phyloP scores from a whole-genome alignment of 1,140 invertebrate genomes.

The Pomacea maculata region DNA sequence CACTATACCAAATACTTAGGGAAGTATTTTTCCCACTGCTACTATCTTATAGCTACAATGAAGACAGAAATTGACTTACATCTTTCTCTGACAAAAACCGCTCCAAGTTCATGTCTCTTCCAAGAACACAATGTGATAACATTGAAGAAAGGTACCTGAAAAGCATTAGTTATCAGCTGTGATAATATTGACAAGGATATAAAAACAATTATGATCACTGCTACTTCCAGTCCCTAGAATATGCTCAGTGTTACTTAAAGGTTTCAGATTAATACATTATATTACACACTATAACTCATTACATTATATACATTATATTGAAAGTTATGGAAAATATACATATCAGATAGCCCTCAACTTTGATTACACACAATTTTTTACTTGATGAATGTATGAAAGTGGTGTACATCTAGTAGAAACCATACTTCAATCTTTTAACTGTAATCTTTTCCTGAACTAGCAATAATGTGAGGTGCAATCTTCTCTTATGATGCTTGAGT shows the following conservation, averaged over 20 bases:
- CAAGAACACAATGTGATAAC: constrained; percentile 59
- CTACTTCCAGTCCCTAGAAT: background rate
- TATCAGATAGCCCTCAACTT: too few relatives aligned
- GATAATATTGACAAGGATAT: background rate
- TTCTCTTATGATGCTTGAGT: too few relatives aligned
- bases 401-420: too few relatives aligned
- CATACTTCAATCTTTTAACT: too few relatives aligned
- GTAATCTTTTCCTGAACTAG: too few relatives aligned
- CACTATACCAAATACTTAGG: too few relatives aligned
- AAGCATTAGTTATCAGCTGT: constrained; percentile 8
- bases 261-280: background rate
- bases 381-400: too few relatives aligned
- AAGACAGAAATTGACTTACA: constrained; percentile 35
- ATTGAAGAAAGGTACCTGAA: constrained; percentile 62
- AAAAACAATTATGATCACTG: background rate
- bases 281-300: background rate
- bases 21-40: background rate
- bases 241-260: background rate
- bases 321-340: too few relatives aligned
- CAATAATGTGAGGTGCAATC: too few relatives aligned
- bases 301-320: background rate
- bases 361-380: too few relatives aligned
- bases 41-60: background rate
- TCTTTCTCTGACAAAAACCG: constrained; percentile 62
- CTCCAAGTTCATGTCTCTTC: constrained; percentile 55